Evolutionary conservation across 2,797 vertebrate species (phyloP).

Genomic region (Denticeps clupeoides): DNA sequence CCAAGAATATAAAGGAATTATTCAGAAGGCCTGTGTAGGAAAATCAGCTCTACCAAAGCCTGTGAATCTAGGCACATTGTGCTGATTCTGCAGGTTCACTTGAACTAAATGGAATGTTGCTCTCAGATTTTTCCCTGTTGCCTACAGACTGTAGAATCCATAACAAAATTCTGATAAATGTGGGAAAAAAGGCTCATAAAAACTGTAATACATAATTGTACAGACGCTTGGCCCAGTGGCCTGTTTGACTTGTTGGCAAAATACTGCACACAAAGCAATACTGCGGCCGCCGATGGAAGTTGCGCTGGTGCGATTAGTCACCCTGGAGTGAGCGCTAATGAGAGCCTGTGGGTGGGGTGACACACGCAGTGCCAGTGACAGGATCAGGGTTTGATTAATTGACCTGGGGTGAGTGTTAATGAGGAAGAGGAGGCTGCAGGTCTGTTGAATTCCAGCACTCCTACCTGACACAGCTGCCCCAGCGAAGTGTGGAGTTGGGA

Average conservation of each 20-base stretch:
- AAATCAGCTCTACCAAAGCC: too few relatives aligned
- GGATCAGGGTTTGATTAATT: slow-evolving; percentile 45
- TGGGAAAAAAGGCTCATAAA: too few relatives aligned
- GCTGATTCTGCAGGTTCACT: too few relatives aligned
- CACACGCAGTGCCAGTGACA: slow-evolving; percentile 30
- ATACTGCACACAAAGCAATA: slow-evolving; percentile 39
- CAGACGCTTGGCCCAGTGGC: slow-evolving; percentile 6
- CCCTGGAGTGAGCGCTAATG: slow-evolving; percentile 33
- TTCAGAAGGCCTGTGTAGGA: too few relatives aligned
- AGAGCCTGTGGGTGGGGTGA: slow-evolving; percentile 29
- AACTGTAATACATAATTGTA: neutral
- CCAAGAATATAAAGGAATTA: too few relatives aligned
- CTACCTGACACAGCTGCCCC: slow-evolving; percentile 19
- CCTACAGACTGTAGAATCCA: too few relatives aligned
- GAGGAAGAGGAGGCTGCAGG: slow-evolving; percentile 34
- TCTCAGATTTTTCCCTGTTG: too few relatives aligned
- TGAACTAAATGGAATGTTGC: too few relatives aligned
- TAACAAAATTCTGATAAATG: too few relatives aligned
- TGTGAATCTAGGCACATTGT: too few relatives aligned
- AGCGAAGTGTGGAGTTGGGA: too few relatives aligned
- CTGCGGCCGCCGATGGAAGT: slow-evolving; percentile 25
- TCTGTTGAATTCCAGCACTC: slow-evolving; percentile 1
- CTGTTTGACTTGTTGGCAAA: slow-evolving; percentile 35
- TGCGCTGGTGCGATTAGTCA: slow-evolving; percentile 39
- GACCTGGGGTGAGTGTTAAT: slow-evolving; percentile 46